Base-by-base conservation (phyloP, 1,140 invertebrate species). In the Diachasma alloeum region DNA sequence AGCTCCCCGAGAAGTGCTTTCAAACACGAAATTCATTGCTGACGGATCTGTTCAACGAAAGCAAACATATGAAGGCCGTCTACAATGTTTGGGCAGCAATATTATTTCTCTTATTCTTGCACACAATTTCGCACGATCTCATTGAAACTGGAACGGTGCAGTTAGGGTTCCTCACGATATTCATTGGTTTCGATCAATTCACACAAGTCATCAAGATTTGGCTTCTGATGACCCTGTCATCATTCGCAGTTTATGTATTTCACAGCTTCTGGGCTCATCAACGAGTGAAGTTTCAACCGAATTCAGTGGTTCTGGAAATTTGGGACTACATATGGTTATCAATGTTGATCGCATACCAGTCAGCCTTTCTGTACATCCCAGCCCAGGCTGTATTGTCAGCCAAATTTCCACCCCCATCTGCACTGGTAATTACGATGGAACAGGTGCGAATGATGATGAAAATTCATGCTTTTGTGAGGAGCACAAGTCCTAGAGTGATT, bases 361-460 rank as follows among this genome's bases (percentile, higher is more conserved):
- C 88, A 17, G 59, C 83, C 0, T 91, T 92, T 73, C 81, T 93
- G 0, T 81, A 89, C 42, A 78, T 94, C 19, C 92, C 94, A 4
- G 83, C 90, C 2, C 85, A 84, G 68, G 83, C 89, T 46, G 80
- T 93, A 8, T 75, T 92, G 0, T 80, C 90, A 15, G 83, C 91
- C 70, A 77, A 92, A 8, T 82, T 95, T 10, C 92, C 93, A 4
- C 91, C 93, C 17, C 93, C 90, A 19, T 91, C 91, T 0, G 90
- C 91, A 13, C 84, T 92, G 6, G 88, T 92, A 5, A 72, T 94
- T 46, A 81, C 93, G 4, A 89, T 91, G 77, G 93, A 94, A 84
- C 92, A 93, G 83, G 92, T 94, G 4, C 92, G 96, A 36, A 87
- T 97, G 37, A 84, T 95, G 17, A 97, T 98, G 96, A 98, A 97